Evolutionary conservation across 2,888 invertebrate genomes (phyloP).

Genomic region (Pachliopta kotzebuea): DNA sequence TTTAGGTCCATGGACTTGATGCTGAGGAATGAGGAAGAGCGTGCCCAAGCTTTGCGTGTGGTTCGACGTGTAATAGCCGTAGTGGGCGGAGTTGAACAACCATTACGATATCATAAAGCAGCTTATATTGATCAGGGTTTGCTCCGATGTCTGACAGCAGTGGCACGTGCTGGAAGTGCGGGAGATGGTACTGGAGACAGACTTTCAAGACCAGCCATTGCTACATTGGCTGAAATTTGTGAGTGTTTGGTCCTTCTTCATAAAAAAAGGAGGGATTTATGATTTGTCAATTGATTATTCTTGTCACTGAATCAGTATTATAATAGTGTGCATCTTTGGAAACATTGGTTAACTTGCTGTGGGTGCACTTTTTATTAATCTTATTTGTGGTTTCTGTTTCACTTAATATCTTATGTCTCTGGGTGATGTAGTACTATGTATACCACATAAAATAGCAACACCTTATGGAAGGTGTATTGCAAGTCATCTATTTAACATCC

Average conservation of each 20-base stretch:
- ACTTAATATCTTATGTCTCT: no score
- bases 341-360: no score
- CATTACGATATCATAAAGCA: constrained; percentile 83
- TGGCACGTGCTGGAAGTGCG: constrained; percentile 87
- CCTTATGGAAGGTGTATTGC: no score
- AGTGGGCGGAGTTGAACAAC: constrained; percentile 82
- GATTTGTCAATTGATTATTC: no score
- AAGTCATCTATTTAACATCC: no score
- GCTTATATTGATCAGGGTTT: constrained; percentile 87
- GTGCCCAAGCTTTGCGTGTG: constrained; percentile 94
- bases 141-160: constrained; percentile 89
- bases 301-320: no score
- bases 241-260: constrained; percentile 40
- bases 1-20: constrained; percentile 92
- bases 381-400: no score
- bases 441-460: no score
- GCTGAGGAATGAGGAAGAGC: constrained; percentile 94
- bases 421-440: no score
- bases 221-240: constrained; percentile 94
- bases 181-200: constrained; percentile 88
- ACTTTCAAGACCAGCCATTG: constrained; percentile 91
- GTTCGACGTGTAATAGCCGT: constrained; percentile 81
- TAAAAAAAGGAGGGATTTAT: no score
- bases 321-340: no score
- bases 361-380: no score